These are phyloP conservation scores for Drosophila formosana DNA, from an alignment of 2,888 invertebrate genomes.

Conservation along the genomic window DNA sequence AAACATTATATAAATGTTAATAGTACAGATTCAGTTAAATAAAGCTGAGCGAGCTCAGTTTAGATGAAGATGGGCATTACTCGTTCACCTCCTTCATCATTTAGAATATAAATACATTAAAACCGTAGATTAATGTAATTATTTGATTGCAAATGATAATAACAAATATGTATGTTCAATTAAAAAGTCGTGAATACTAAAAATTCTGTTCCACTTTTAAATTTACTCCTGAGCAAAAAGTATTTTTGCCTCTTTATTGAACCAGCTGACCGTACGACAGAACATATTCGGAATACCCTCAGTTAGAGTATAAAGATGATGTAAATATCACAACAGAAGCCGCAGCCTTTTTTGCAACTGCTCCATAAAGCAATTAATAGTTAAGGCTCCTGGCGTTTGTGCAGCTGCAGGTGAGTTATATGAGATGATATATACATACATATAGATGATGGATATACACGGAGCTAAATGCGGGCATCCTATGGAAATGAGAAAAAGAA, in stretches of 20 bases:
- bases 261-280: not conserved
- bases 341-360: slow-evolving; percentile 39
- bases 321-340: slow-evolving; percentile 42
- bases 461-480: slow-evolving; percentile 50
- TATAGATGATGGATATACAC: slow-evolving; percentile 54
- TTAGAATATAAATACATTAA: too few relatives aligned
- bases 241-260: not conserved
- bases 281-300: not conserved
- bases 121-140: too few relatives aligned
- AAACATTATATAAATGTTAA: too few relatives aligned
- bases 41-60: too few relatives aligned
- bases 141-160: too few relatives aligned
- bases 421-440: slow-evolving; percentile 42
- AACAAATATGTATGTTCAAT: too few relatives aligned
- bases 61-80: too few relatives aligned
- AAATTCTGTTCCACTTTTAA: too few relatives aligned
- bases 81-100: too few relatives aligned
- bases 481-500: slow-evolving; percentile 11
- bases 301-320: slow-evolving; percentile 33
- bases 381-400: slow-evolving; percentile 52
- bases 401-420: slow-evolving; percentile 66
- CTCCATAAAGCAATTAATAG: slow-evolving; percentile 64
- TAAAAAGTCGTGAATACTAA: too few relatives aligned
- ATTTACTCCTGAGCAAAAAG: too few relatives aligned
- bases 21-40: too few relatives aligned